phyloP scores from a whole-genome alignment of 2,113 vertebrate species.

The Phyllostomus discolor region DNA sequence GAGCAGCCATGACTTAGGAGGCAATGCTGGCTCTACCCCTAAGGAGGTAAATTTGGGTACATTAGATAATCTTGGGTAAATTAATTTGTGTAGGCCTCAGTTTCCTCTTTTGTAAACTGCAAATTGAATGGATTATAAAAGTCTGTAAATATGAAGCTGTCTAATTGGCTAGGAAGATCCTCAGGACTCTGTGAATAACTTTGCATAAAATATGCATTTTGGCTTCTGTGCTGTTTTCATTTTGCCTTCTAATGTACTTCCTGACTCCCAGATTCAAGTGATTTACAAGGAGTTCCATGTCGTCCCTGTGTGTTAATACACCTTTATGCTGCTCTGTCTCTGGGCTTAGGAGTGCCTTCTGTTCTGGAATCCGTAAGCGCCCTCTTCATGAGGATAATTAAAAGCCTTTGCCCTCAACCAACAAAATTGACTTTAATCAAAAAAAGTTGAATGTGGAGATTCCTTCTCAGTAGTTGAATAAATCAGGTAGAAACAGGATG shows the following conservation, averaged over 20 bases:
- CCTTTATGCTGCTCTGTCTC: not conserved
- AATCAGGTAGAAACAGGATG: slow-evolving; percentile 31
- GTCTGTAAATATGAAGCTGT: not conserved
- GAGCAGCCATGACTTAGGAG: not conserved
- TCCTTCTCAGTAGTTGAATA: slow-evolving; percentile 7
- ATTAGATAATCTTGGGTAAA: not conserved
- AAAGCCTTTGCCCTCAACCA: slow-evolving; percentile 23
- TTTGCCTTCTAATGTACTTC: not conserved
- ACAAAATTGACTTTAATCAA: slow-evolving; percentile 11
- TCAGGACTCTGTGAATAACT: not conserved
- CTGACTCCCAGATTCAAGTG: not conserved
- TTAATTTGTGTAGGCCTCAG: not conserved
- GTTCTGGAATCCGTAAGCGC: not conserved
- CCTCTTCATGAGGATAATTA: slow-evolving; percentile 35
- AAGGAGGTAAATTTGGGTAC: not conserved
- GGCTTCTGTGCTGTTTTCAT: not conserved
- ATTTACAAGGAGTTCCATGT: not conserved
- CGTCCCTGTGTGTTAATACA: not conserved
- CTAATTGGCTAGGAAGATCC: not conserved
- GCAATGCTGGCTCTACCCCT: not conserved
- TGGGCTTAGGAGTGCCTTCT: not conserved
- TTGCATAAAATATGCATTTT: not conserved
- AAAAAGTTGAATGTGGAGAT: not conserved
- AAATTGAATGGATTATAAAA: not conserved
- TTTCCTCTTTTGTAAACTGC: not conserved